These are phyloP conservation scores for Bubo scandiacus DNA, from an alignment of 2,113 vertebrate genomes.

Conservation along the genomic window DNA sequence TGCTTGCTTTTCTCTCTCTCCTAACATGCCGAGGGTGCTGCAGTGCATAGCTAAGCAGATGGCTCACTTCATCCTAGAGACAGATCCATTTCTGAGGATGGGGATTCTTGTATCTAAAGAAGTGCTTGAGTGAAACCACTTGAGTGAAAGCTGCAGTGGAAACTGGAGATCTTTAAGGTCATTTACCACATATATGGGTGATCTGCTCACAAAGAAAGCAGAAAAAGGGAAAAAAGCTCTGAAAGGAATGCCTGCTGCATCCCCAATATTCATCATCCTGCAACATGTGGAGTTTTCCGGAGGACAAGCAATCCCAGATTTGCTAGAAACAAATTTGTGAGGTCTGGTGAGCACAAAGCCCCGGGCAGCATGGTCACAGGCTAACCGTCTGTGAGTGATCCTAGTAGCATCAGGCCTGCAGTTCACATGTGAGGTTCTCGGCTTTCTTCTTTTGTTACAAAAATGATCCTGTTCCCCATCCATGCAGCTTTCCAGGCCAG, in stretches of 20 bases:
- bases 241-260: background rate
- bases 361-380: background rate
- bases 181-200: background rate
- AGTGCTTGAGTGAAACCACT: background rate
- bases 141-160: background rate
- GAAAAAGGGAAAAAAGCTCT: background rate
- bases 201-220: background rate
- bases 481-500: slow-evolving; percentile 1
- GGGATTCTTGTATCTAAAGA: background rate
- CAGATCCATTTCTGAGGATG: background rate
- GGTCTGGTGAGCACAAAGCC: background rate
- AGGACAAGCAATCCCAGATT: background rate
- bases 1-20: background rate
- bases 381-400: background rate
- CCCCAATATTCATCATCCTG: background rate
- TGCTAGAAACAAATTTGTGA: background rate
- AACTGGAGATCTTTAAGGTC: background rate
- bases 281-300: background rate
- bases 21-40: background rate
- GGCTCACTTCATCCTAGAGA: slow-evolving; percentile 20
- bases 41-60: slow-evolving; percentile 35
- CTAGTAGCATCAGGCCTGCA: background rate
- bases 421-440: background rate
- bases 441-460: background rate
- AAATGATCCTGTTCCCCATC: background rate